Evolutionary conservation across 2,113 vertebrate genomes (phyloP).

Genomic region (Probosciger aterrimus): DNA sequence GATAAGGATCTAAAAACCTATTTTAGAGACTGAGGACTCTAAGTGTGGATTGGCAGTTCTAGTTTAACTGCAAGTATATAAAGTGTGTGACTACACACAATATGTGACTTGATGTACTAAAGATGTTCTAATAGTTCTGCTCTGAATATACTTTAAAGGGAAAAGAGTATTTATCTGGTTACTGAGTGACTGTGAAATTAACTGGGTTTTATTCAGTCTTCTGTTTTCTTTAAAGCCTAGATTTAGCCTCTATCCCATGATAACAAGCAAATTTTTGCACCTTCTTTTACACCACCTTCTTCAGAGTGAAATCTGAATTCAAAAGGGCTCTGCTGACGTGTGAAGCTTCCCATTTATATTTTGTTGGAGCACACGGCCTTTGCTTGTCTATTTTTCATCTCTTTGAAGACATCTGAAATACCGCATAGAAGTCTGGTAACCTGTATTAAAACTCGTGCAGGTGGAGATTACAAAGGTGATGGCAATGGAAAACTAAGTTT

Average conservation of each 20-base stretch:
- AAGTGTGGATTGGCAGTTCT: background rate
- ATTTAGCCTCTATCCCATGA: background rate
- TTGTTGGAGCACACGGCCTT: background rate
- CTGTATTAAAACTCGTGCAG: background rate
- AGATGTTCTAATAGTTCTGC: background rate
- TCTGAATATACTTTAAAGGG: background rate
- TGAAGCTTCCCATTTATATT: background rate
- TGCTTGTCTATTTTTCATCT: background rate
- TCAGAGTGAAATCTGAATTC: background rate
- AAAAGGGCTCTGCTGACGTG: background rate
- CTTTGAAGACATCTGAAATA: background rate
- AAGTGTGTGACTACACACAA: background rate
- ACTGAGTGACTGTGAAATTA: background rate
- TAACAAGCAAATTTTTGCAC: background rate
- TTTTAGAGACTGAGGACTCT: conserved; percentile 26
- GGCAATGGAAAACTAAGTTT: background rate
- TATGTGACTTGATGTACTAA: background rate
- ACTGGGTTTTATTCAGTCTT: background rate
- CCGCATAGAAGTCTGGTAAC: background rate
- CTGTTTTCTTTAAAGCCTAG: background rate
- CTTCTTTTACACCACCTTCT: background rate
- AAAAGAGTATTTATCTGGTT: background rate
- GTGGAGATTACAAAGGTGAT: background rate
- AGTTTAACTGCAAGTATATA: background rate
- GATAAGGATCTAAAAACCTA: conserved; percentile 23